Evolutionary conservation across 2,888 invertebrate species (phyloP).

Genomic region (Hoplodrina blanda): DNA sequence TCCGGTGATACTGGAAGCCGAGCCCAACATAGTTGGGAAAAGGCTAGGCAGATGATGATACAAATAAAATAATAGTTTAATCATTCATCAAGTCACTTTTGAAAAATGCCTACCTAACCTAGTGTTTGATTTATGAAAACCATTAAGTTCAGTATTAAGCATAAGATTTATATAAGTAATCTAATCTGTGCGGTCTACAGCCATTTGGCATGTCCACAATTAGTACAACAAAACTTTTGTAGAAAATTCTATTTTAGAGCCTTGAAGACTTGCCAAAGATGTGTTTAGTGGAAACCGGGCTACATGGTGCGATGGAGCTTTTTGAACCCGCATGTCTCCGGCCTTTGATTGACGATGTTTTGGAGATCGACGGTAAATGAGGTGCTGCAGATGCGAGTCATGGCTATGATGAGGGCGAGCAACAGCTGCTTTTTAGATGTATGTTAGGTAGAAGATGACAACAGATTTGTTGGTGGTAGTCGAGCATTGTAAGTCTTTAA

Average conservation of each 20-base stretch:
- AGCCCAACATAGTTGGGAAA: too few relatives aligned
- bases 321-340: background rate
- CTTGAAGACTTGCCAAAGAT: conserved; percentile 48
- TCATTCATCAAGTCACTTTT: too few relatives aligned
- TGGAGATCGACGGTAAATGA: background rate
- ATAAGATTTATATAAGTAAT: conserved; percentile 19
- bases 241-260: conserved; percentile 25
- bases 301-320: background rate
- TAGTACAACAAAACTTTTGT: conserved; percentile 24
- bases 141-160: conserved; percentile 1
- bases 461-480: background rate
- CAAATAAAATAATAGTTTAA: too few relatives aligned
- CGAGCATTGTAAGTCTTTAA: background rate
- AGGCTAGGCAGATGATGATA: too few relatives aligned
- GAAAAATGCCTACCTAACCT: too few relatives aligned
- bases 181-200: background rate
- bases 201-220: conserved; percentile 33
- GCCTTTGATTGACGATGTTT: background rate
- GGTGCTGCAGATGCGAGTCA: background rate
- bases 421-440: background rate
- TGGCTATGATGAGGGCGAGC: background rate
- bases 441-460: background rate
- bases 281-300: conserved; percentile 13
- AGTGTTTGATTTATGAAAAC: too few relatives aligned
- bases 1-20: too few relatives aligned